Evolutionary conservation across 2,888 invertebrate species (phyloP).

Genomic region (Gari tellinella): DNA sequence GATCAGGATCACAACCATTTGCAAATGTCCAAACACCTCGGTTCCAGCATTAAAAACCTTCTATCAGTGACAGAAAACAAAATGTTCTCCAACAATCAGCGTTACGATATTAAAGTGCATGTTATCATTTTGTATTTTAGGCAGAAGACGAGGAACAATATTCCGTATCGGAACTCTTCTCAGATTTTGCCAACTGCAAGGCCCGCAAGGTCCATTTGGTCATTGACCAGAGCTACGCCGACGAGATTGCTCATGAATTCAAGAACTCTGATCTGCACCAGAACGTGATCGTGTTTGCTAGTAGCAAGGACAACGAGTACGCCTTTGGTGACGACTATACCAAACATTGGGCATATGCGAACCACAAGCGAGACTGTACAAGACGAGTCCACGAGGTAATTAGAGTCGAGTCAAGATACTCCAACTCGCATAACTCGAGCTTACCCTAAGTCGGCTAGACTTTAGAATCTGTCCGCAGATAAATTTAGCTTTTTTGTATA

Average conservation of each 20-base stretch:
- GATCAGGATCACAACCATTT: no score
- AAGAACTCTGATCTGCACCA: constrained; percentile 77
- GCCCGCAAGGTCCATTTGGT: constrained; percentile 85
- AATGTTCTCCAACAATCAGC: no score
- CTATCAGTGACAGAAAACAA: no score
- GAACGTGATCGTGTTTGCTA: constrained; percentile 83
- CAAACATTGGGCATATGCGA: constrained; percentile 80
- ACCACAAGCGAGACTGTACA: constrained; percentile 81
- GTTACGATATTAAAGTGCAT: no score
- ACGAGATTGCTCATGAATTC: constrained; percentile 82
- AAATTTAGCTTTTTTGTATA: no score
- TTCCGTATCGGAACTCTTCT: constrained; percentile 85
- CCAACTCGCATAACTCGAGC: no score
- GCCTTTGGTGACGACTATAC: constrained; percentile 83
- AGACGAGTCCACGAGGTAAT: constrained; percentile 82
- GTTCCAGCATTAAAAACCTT: no score
- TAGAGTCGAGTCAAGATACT: no score
- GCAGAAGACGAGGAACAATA: constrained; percentile 85
- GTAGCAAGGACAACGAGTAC: constrained; percentile 82
- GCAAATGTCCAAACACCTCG: no score
- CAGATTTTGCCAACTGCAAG: constrained; percentile 84
- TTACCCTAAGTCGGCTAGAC: no score
- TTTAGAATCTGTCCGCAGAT: no score
- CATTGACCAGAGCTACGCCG: constrained; percentile 86
- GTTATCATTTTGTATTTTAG: constrained; percentile 65